These are phyloP conservation scores for Leucophenga maculata DNA, from an alignment of 2,888 invertebrate genomes.

Conservation along the genomic window DNA sequence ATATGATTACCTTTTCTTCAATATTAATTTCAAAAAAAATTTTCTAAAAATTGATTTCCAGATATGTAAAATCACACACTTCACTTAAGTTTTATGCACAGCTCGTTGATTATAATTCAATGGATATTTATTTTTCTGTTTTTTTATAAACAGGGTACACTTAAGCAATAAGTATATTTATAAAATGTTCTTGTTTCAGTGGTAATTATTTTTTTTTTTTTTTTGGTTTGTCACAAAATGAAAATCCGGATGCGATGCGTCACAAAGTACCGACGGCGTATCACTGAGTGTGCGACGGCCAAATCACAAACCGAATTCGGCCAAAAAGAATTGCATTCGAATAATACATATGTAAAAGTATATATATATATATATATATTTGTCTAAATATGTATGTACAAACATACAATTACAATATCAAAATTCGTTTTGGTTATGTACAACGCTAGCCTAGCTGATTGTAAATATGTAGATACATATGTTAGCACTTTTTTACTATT, in stretches of 20 bases:
- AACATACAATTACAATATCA: conserved; percentile 28
- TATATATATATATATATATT: too few species aligned
- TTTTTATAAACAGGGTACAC: too few species aligned
- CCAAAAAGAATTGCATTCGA: conserved; percentile 64
- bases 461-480: not conserved
- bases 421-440: conserved; percentile 22
- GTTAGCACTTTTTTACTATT: conserved; percentile 15
- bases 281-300: conserved; percentile 63
- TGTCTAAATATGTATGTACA: too few species aligned
- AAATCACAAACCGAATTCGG: conserved; percentile 56
- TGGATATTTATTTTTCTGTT: too few species aligned
- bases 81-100: not conserved
- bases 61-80: conserved; percentile 3
- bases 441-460: not conserved
- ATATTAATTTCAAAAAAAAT: not conserved
- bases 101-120: too few species aligned
- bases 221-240: not conserved
- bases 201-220: not conserved
- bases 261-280: conserved; percentile 59
- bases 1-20: conserved; percentile 13
- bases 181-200: too few species aligned
- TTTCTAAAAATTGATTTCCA: too few species aligned
- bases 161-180: too few species aligned
- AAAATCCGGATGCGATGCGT: too few species aligned
- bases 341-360: conserved; percentile 46